These are phyloP conservation scores for Calephelis virginiensis DNA, from an alignment of 1,140 invertebrate species.

Conservation along the genomic window DNA sequence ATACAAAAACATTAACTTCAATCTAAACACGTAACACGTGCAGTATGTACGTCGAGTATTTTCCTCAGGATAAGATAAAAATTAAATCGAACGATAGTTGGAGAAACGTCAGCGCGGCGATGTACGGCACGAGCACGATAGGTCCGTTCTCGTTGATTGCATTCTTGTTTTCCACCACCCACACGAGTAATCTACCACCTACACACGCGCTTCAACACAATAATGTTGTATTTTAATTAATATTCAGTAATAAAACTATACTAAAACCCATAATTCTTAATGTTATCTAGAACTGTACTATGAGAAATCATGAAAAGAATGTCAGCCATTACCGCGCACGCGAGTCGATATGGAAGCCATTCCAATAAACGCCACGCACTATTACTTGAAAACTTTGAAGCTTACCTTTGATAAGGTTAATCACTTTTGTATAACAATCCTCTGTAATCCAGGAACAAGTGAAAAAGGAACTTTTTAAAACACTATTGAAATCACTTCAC, in stretches of 20 bases:
- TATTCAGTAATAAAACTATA: slow-evolving; percentile 3
- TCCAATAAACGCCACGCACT: slow-evolving; percentile 67
- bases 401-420: slow-evolving; percentile 29
- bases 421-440: slow-evolving; percentile 67
- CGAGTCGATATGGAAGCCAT: slow-evolving; percentile 76
- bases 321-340: slow-evolving; percentile 77
- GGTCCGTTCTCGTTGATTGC: slow-evolving; percentile 53
- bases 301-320: slow-evolving; percentile 58
- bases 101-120: neutral
- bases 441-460: slow-evolving; percentile 60
- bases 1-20: too few species aligned
- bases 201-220: slow-evolving; percentile 38
- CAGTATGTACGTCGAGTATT: too few species aligned
- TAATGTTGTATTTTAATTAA: slow-evolving; percentile 27
- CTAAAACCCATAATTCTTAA: slow-evolving; percentile 2
- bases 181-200: slow-evolving; percentile 51
- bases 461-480: slow-evolving; percentile 42
- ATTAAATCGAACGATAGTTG: neutral
- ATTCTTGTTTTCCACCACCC: slow-evolving; percentile 54
- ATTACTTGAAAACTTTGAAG: slow-evolving; percentile 28
- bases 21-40: too few species aligned
- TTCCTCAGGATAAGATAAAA: neutral
- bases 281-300: slow-evolving; percentile 18
- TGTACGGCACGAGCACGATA: slow-evolving; percentile 40
- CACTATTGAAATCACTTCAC: slow-evolving; percentile 72